Evolutionary conservation across 2,888 invertebrate genomes (phyloP).

Genomic region (Hemithea aestivaria): DNA sequence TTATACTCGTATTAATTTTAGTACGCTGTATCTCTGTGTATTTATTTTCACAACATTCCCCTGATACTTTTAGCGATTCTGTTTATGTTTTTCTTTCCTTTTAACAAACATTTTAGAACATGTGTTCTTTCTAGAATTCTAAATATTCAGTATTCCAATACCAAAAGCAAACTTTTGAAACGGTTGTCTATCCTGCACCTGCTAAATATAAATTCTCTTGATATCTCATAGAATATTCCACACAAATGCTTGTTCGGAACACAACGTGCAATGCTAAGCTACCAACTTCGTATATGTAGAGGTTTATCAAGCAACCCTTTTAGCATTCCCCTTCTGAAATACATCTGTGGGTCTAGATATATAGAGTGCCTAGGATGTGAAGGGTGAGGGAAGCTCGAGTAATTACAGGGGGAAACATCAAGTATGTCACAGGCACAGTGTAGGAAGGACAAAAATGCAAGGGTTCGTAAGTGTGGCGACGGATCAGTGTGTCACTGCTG

Average conservation of each 20-base stretch:
- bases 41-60: too few relatives aligned
- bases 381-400: slow-evolving; percentile 50
- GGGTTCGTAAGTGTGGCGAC: slow-evolving; percentile 73
- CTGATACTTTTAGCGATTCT: too few relatives aligned
- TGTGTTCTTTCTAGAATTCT: too few relatives aligned
- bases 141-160: too few relatives aligned
- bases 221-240: slow-evolving; percentile 21
- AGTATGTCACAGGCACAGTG: slow-evolving; percentile 75
- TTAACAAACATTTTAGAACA: not conserved
- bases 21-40: too few relatives aligned
- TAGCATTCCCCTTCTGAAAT: slow-evolving; percentile 71
- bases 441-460: slow-evolving; percentile 74
- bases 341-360: too few relatives aligned
- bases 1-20: too few relatives aligned
- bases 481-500: slow-evolving; percentile 77
- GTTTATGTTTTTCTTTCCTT: not conserved
- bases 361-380: too few relatives aligned
- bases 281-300: slow-evolving; percentile 35
- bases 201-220: slow-evolving; percentile 7
- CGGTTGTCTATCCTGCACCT: slow-evolving; percentile 4
- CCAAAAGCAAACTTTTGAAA: slow-evolving; percentile 1
- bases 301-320: slow-evolving; percentile 51
- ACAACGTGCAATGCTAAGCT: slow-evolving; percentile 40
- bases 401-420: slow-evolving; percentile 72
- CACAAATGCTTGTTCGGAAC: slow-evolving; percentile 47